Conservation (phyloP, 92 coral and sea anemone genomes). For the Epizoanthus ramosus region DNA sequence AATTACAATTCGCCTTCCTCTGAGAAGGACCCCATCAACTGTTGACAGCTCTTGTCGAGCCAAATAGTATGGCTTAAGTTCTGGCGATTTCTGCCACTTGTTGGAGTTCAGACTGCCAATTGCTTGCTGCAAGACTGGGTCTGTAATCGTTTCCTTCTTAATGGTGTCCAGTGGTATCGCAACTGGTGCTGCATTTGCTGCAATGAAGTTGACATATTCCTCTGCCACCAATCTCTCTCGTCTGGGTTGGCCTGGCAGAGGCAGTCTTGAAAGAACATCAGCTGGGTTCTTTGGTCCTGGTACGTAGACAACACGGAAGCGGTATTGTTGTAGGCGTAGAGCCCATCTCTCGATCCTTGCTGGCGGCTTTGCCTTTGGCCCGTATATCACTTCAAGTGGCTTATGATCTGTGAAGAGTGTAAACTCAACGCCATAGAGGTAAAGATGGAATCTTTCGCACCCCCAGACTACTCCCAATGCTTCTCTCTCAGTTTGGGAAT, state of each 20-base stretch:
- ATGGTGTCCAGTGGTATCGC: slow-evolving; percentile 14
- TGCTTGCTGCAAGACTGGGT: slow-evolving; percentile 14
- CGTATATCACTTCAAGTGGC: slow-evolving; percentile 52
- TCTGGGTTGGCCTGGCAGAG: slow-evolving; percentile 16
- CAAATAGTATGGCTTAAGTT: not conserved
- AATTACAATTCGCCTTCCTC: slow-evolving; percentile 11
- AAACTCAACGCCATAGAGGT: slow-evolving; percentile 50
- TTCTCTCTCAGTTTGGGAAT: slow-evolving; percentile 48
- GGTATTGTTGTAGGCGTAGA: slow-evolving; percentile 37
- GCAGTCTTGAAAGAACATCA: slow-evolving; percentile 47
- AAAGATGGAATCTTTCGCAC: slow-evolving; percentile 53
- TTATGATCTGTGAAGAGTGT: slow-evolving; percentile 45
- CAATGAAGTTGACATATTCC: slow-evolving; percentile 9
- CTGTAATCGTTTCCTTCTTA: not conserved
- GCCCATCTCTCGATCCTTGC: slow-evolving; percentile 53
- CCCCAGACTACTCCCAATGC: slow-evolving; percentile 52
- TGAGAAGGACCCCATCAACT: slow-evolving; percentile 1
- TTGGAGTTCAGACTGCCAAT: not conserved
- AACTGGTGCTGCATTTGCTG: slow-evolving; percentile 9
- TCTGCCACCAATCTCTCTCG: slow-evolving; percentile 15
- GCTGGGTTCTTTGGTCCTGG: slow-evolving; percentile 48
- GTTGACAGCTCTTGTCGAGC: not conserved
- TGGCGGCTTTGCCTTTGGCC: slow-evolving; percentile 47
- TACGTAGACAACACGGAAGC: slow-evolving; percentile 16
- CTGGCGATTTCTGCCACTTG: slow-evolving; percentile 10